A percentile compares a stretch with the other conserved stretches of the same genome.
Evolutionary conservation across 1,140 invertebrate genomes (phyloP).

Genomic region (Nomia melanderi): DNA sequence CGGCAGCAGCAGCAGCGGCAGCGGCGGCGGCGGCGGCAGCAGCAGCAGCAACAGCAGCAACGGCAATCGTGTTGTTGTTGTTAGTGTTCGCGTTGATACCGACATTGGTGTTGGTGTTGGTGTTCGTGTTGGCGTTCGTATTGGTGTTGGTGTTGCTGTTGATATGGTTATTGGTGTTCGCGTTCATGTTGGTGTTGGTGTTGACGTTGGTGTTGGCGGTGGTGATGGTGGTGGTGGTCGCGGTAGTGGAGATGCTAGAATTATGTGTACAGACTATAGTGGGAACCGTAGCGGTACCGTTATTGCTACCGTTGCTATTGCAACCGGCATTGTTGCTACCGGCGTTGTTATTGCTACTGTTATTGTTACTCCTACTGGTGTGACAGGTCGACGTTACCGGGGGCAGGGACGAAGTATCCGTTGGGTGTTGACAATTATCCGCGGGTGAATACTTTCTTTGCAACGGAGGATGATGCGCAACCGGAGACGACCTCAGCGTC

Average conservation of each 20-base stretch:
- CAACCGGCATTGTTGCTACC: neutral
- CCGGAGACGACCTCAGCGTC: constrained; percentile 79
- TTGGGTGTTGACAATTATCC: constrained; percentile 72
- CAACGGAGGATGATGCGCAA: constrained; percentile 82
- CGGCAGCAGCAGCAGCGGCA: no score
- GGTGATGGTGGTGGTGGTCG: neutral
- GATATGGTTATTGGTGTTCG: neutral
- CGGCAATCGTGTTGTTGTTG: no score
- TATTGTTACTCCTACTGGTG: constrained; percentile 70
- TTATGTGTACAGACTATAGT: neutral
- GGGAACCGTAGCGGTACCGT: no score
- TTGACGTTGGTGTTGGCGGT: neutral
- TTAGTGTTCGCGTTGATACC: neutral
- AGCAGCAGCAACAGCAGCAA: no score
- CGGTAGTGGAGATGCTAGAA: neutral
- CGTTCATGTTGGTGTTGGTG: neutral
- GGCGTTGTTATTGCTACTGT: constrained; percentile 57
- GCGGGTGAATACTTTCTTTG: constrained; percentile 86
- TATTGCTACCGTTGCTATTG: neutral
- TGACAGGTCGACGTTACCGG: constrained; percentile 80
- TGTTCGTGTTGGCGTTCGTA: neutral
- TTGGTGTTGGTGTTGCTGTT: no score
- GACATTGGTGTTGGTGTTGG: neutral
- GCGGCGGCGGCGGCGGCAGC: no score
- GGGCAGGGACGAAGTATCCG: constrained; percentile 74